phyloP scores from a whole-genome alignment of 30 jellyfish, hydroid and myxozoan genomes.

The Hydra vulgaris region DNA sequence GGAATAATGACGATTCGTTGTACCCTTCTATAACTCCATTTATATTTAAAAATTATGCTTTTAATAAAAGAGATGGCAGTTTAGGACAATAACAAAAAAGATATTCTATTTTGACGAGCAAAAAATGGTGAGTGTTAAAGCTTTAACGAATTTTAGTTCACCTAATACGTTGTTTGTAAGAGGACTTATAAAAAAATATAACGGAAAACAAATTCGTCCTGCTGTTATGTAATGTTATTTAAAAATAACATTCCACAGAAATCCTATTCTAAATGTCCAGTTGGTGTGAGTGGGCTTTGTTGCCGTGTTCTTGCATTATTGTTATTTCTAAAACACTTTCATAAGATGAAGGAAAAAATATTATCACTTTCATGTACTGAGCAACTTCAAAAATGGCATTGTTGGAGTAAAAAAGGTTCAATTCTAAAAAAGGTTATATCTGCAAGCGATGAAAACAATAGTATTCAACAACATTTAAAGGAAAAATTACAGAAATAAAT shows the following conservation, averaged over 20 bases:
- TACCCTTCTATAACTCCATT: background rate
- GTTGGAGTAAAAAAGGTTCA: no score
- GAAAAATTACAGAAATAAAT: no score
- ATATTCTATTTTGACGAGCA: constrained; percentile 9
- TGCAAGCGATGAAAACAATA: no score
- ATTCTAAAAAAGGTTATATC: no score
- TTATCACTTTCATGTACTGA: no score
- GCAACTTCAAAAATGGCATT: no score
- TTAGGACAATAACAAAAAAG: constrained; percentile 22
- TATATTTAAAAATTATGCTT: background rate
- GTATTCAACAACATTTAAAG: no score
- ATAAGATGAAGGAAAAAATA: no score
- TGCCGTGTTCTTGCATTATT: no score
- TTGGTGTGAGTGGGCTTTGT: no score
- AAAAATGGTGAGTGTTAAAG: constrained; percentile 15
- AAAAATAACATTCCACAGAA: constrained; percentile 1
- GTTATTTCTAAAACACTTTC: no score
- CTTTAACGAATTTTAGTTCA: background rate
- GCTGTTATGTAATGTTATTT: constrained; percentile 14
- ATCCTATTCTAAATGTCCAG: constrained; percentile 23
- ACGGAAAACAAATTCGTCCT: constrained; percentile 15
- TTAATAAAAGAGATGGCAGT: constrained; percentile 3
- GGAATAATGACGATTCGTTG: background rate
- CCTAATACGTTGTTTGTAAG: background rate
- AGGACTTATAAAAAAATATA: constrained; percentile 2